Evolutionary conservation across 2,888 invertebrate species (phyloP).

Genomic region (Acleris sparsana): DNA sequence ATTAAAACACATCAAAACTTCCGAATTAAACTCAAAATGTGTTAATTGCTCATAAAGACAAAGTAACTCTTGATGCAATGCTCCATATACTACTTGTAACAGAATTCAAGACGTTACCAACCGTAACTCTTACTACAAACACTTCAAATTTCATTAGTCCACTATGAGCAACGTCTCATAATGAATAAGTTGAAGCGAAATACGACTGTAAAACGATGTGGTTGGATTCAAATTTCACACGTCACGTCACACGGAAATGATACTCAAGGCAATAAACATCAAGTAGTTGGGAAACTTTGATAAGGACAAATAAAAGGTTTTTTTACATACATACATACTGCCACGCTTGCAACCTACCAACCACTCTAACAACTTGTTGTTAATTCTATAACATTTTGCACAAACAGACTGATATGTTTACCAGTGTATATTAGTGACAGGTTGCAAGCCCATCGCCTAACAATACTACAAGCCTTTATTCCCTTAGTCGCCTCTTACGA

Average conservation of each 20-base stretch:
- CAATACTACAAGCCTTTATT: too few relatives aligned
- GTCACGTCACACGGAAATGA: constrained; percentile 10
- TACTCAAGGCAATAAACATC: background rate
- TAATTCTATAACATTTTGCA: too few relatives aligned
- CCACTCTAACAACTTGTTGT: too few relatives aligned
- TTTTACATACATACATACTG: too few relatives aligned
- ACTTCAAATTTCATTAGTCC: background rate
- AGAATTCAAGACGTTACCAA: background rate
- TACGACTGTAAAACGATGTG: background rate
- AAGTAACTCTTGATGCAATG: constrained; percentile 23
- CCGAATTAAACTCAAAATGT: constrained; percentile 29
- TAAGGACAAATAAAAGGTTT: background rate
- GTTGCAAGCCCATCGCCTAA: too few relatives aligned
- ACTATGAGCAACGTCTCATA: too few relatives aligned
- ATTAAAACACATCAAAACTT: constrained; percentile 31
- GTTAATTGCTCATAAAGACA: constrained; percentile 31
- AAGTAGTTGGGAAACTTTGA: background rate
- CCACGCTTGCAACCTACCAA: too few relatives aligned
- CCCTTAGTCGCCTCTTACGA: too few relatives aligned
- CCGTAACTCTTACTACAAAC: background rate
- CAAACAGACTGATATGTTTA: too few relatives aligned
- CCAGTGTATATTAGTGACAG: too few relatives aligned
- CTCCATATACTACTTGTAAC: constrained; percentile 12
- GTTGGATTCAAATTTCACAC: constrained; percentile 2
- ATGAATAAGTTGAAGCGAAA: background rate